Base-by-base conservation (phyloP, 2,797 vertebrate species). In the Chelon labrosus region DNA sequence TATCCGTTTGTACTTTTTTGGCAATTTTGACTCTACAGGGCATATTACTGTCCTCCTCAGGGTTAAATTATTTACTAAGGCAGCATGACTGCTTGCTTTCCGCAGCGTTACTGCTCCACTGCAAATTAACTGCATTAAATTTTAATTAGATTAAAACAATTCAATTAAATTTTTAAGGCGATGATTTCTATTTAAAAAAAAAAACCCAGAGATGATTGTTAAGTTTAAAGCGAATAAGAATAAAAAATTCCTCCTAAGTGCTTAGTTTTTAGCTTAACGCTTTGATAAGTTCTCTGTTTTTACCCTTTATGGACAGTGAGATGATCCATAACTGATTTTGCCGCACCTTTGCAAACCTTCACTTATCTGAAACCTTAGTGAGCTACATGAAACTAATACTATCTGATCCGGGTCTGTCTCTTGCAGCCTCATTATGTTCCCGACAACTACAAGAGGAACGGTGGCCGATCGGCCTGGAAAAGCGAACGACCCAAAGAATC, bases 381-480 rank as follows among this genome's bases (percentile, higher is more conserved):
- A 17, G 4, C 10, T 62, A 17, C 14, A 54, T 65, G 6, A 56
- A 58, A 39, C 12, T 31, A 62, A 65, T 12, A 4, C 3, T n/a
- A 2, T 54, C 55, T 78, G 62, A 69, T 0, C 1, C 0, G 0
- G 19, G 2, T 70, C 42, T 79, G 16, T 31, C 2, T 65, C 16
- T 89, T 89, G 4, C 77, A 99, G 98, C 98, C 98, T 93, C 98
- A 99, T 91, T 98, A 98, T 6, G 97, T 99, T 70, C 98, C 98
- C 4, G 98, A 99, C 93, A 99, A 97, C 93, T 99, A 99, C 93
- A 99, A 99, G 94, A 95, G 98, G 78, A 99, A 99, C 0, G 98
- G 98, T 1, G 98, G 98, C 12, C 96, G 98, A 41, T 98, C 97
- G 0, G 97, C 98, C 55, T 99, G 98, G 98, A 99, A 99, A 86